Percentiles rank a stretch among this genome's conserved stretches.
These are phyloP conservation scores for Steinernema feltiae DNA, from an alignment of 1,140 invertebrate genomes.

Conservation along the genomic window DNA sequence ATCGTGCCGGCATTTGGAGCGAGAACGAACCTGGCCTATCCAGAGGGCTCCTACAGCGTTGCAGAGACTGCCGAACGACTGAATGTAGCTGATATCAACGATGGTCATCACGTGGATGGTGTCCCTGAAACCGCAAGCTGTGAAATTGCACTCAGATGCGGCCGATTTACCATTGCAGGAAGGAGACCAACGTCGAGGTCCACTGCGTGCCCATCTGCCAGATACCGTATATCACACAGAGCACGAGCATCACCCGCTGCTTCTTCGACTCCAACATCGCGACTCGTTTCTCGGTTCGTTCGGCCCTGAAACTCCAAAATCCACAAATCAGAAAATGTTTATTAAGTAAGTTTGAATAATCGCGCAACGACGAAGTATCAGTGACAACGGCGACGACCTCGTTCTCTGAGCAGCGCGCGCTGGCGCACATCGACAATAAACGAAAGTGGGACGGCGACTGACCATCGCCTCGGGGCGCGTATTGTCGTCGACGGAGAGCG, in stretches of 20 bases:
- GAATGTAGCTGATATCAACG: slow-evolving; percentile 57
- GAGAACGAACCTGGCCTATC: slow-evolving; percentile 43
- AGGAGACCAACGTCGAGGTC: slow-evolving; percentile 56
- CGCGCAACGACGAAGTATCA: neutral
- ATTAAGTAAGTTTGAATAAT: neutral
- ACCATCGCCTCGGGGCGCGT: neutral
- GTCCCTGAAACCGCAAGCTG: too few species aligned
- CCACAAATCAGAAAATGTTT: neutral
- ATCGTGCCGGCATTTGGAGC: neutral
- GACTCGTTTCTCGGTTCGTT: neutral
- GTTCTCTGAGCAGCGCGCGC: neutral
- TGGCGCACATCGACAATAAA: slow-evolving; percentile 1
- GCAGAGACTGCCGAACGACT: slow-evolving; percentile 52
- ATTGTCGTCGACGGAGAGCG: neutral
- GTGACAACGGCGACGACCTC: neutral
- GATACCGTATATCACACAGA: slow-evolving; percentile 55
- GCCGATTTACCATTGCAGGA: slow-evolving; percentile 57
- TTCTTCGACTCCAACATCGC: slow-evolving; percentile 28
- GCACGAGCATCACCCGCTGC: slow-evolving; percentile 45
- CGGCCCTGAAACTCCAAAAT: neutral
- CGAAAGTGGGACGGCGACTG: slow-evolving; percentile 4
- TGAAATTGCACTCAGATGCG: too few species aligned
- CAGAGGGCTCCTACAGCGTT: slow-evolving; percentile 52
- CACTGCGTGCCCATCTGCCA: slow-evolving; percentile 58
- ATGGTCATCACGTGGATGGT: slow-evolving; percentile 53